These are phyloP conservation scores for Arbacia lixula DNA, from an alignment of 53 echinoderm and acorn worm species.

Conservation along the genomic window DNA sequence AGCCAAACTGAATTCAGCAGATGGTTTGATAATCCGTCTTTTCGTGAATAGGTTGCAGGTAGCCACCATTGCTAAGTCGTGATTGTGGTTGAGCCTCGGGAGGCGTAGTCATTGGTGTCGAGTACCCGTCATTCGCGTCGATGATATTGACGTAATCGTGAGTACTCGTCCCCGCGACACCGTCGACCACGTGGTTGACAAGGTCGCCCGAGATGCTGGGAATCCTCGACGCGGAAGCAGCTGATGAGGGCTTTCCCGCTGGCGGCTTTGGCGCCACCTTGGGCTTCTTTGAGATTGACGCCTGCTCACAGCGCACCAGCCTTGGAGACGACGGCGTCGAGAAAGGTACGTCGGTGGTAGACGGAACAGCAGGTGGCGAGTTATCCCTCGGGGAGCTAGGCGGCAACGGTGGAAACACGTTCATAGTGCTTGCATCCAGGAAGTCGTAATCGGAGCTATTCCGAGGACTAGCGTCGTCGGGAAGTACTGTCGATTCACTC, in stretches of 20 bases:
- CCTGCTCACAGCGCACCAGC: no score
- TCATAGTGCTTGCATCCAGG: conserved; percentile 39
- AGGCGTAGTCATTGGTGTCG: conserved; percentile 4
- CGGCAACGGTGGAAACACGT: not conserved
- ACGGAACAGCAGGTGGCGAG: no score
- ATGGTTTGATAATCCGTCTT: conserved; percentile 24
- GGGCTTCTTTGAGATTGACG: conserved; percentile 33
- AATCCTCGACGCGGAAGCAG: not conserved
- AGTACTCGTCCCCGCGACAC: not conserved
- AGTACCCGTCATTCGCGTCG: conserved; percentile 17
- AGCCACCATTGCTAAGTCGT: not conserved
- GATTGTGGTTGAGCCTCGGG: not conserved
- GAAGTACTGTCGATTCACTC: conserved; percentile 4
- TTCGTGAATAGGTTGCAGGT: conserved; percentile 23
- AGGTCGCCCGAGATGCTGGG: not conserved
- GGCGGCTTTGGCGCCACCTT: conserved; percentile 1
- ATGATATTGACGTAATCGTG: conserved; percentile 26
- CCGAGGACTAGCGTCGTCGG: not conserved
- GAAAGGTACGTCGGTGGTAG: no score
- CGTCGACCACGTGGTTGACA: not conserved
- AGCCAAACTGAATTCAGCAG: conserved; percentile 3
- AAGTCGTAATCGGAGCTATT: conserved; percentile 42
- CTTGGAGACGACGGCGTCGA: conserved; percentile 2
- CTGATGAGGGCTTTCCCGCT: not conserved
- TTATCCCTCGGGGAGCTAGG: not conserved